These are phyloP conservation scores for Microtus agrestis DNA, from an alignment of 2,797 vertebrate species.

Conservation along the genomic window DNA sequence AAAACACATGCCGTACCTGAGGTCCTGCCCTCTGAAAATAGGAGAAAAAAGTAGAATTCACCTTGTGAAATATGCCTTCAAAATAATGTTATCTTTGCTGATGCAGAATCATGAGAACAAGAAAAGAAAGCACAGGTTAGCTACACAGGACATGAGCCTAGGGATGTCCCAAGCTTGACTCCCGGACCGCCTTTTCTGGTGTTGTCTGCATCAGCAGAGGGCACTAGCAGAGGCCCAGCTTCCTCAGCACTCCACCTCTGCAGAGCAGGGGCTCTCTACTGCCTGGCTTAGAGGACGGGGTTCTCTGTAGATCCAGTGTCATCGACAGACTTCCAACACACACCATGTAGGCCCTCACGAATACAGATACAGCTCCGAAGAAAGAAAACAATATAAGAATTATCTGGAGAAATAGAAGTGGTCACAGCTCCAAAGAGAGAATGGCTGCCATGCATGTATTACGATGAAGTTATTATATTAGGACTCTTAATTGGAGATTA, in stretches of 20 bases:
- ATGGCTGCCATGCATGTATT: neutral
- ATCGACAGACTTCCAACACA: neutral
- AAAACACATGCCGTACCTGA: neutral
- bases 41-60: neutral
- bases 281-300: neutral
- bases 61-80: constrained; percentile 26
- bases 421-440: neutral
- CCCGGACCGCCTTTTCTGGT: neutral
- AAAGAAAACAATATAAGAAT: neutral
- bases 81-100: constrained; percentile 4
- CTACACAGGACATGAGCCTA: neutral
- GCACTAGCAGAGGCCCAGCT: too few relatives aligned
- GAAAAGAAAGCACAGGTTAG: neutral
- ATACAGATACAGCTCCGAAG: neutral
- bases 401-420: neutral
- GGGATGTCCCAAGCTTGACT: neutral
- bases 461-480: neutral
- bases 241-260: neutral
- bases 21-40: neutral
- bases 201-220: neutral
- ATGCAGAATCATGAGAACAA: neutral
- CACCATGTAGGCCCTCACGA: neutral
- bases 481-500: constrained; percentile 10
- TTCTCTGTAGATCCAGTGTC: neutral
- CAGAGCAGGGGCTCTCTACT: neutral